Evolutionary conservation across 2,888 invertebrate species (phyloP), one percentile per base, ranked within the genome.

Genomic region (Chrysolina americana): DNA sequence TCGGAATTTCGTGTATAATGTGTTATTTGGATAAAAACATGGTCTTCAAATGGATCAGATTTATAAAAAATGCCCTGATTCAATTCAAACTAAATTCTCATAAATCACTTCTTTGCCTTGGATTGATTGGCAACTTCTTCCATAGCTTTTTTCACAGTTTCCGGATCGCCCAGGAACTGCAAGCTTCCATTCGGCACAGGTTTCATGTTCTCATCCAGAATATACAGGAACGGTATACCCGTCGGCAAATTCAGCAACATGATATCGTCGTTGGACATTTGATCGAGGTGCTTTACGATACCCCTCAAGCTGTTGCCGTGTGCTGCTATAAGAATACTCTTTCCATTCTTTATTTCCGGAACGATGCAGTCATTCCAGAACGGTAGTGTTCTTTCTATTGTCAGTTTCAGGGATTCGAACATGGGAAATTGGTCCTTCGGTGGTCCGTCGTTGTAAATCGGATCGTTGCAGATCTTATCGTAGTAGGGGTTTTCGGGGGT

Each of bases 221-320:
- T 90, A 79, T 92, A 92, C 15, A 91, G 89, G 81, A 92, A 92
- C 53, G 92, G 92, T 81, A 92, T 92, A 70, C 92, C 92, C 75
- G 92, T 92, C 10, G 92, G 92, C 47, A 92, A 85, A 85, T 92
- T 92, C 11, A 92, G 85, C 21, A 87, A 87, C 91, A 91, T 91
- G 68, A 92, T 92, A 74, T 89, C 89, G 15, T 91, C 90, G 77
- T 92, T 91, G 63, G 88, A 88, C 85, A 92, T 85, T 75, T 89
- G 89, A 87, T 96, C 95, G 85, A 96, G 91, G 89, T 95, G 94
- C 87, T 96, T 96, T 0, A 96, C 94, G 80, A 96, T 94, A 74
- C 95, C 96, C 83, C 96, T 90, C 50, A 96, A 91, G 84, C 95
- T 95, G 87, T 96, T 96, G 64, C 96, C 96, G 85, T 96, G 96